phyloP scores from a whole-genome alignment of 2,888 invertebrate species.

The Chouioia cunea region DNA sequence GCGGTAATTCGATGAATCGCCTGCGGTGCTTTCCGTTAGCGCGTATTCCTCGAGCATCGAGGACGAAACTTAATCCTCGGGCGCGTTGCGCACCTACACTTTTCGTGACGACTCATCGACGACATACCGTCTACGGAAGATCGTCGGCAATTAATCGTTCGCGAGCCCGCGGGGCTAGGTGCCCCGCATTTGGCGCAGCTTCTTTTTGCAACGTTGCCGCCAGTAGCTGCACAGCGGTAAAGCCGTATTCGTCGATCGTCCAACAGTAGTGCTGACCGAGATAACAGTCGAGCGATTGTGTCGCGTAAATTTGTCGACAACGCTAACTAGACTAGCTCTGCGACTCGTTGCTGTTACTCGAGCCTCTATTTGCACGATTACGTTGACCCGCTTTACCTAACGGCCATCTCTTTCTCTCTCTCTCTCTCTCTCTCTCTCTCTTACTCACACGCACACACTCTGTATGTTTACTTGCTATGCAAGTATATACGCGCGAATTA shows the following conservation, averaged over 20 bases:
- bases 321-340: slow-evolving; percentile 25
- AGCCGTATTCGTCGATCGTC: slow-evolving; percentile 15
- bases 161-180: background rate
- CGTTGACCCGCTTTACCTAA: background rate
- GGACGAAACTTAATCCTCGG: background rate
- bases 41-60: background rate
- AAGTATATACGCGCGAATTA: background rate
- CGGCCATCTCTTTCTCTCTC: background rate
- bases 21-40: background rate
- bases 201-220: background rate
- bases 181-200: background rate
- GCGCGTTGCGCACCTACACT: slow-evolving; percentile 15
- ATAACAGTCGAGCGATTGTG: slow-evolving; percentile 11
- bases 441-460: background rate
- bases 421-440: background rate
- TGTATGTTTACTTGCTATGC: background rate
- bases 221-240: background rate
- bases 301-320: slow-evolving; percentile 33
- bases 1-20: background rate
- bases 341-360: slow-evolving; percentile 2
- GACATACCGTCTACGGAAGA: slow-evolving; percentile 13
- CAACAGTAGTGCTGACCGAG: slow-evolving; percentile 26
- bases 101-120: slow-evolving; percentile 41
- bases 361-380: background rate
- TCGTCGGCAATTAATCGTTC: slow-evolving; percentile 35